Evolutionary conservation across 2,797 vertebrate species (phyloP).

Genomic region (Melanotaenia trifasciata): DNA sequence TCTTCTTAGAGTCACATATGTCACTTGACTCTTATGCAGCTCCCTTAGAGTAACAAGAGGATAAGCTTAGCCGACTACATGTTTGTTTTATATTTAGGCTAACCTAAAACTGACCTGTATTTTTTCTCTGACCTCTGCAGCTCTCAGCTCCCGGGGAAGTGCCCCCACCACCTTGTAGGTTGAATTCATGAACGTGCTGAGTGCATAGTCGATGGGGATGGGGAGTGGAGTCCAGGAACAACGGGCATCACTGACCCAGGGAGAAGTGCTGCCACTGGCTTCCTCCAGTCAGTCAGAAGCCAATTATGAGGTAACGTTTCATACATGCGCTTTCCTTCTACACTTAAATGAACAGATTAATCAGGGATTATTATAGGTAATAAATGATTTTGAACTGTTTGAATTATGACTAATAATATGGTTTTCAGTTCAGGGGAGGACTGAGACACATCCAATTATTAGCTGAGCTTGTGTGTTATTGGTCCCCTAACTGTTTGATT

Average conservation of each 20-base stretch:
- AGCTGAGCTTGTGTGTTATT: not conserved
- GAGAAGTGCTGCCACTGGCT: conserved; percentile 82
- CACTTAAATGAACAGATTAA: not conserved
- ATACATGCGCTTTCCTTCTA: not conserved
- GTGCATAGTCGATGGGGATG: conserved; percentile 83
- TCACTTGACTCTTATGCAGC: conserved; percentile 30
- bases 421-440: not conserved
- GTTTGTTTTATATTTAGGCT: conserved; percentile 30
- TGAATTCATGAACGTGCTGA: conserved; percentile 64
- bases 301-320: conserved; percentile 50
- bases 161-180: conserved; percentile 18
- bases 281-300: conserved; percentile 84
- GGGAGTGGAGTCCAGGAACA: conserved; percentile 91
- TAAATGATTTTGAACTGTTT: not conserved
- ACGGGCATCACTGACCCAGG: conserved; percentile 77
- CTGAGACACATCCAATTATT: not conserved
- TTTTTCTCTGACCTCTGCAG: conserved; percentile 15
- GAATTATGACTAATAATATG: not conserved
- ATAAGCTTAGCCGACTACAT: conserved; percentile 1
- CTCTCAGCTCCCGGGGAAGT: conserved; percentile 19
- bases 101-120: conserved; percentile 18
- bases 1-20: conserved; percentile 16
- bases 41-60: conserved; percentile 1
- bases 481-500: too few species aligned
- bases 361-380: not conserved